A percentile compares a stretch with the other conserved stretches of the same genome.
These are phyloP conservation scores for Agonopterix alstromeriana DNA, from an alignment of 2,888 invertebrate species.

Conservation along the genomic window DNA sequence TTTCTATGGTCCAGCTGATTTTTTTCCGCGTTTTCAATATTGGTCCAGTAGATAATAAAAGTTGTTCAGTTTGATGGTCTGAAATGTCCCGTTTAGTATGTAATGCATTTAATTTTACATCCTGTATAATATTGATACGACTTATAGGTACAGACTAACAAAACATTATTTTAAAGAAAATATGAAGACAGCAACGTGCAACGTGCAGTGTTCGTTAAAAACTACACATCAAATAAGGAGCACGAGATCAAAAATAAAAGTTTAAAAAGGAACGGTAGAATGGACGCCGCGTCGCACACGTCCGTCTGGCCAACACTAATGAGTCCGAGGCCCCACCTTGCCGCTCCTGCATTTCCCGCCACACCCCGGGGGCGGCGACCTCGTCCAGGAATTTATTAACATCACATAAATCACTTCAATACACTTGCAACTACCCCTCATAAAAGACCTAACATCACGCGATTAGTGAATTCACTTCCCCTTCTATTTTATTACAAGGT, in stretches of 20 bases:
- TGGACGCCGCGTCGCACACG: slow-evolving; percentile 8
- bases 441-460: slow-evolving; percentile 21
- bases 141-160: too few relatives aligned
- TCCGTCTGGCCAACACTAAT: slow-evolving; percentile 23
- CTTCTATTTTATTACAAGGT: slow-evolving; percentile 4
- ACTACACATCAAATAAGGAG: too few relatives aligned
- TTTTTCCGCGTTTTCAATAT: too few relatives aligned
- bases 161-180: too few relatives aligned
- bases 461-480: slow-evolving; percentile 12
- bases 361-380: slow-evolving; percentile 41
- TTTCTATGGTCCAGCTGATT: too few relatives aligned
- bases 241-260: too few relatives aligned
- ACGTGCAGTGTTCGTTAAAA: not conserved
- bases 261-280: too few relatives aligned
- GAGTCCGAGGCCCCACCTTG: slow-evolving; percentile 34
- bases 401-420: slow-evolving; percentile 44
- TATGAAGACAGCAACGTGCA: not conserved
- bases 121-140: too few relatives aligned
- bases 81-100: too few relatives aligned
- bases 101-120: too few relatives aligned
- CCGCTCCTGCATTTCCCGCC: slow-evolving; percentile 38
- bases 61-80: too few relatives aligned
- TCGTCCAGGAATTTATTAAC: slow-evolving; percentile 44
- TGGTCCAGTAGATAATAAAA: too few relatives aligned
- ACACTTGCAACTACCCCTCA: slow-evolving; percentile 32